Evolutionary conservation across 2,888 invertebrate species (phyloP), one percentile per base, ranked within the genome.

Genomic region (Eupithecia dodoneata): DNA sequence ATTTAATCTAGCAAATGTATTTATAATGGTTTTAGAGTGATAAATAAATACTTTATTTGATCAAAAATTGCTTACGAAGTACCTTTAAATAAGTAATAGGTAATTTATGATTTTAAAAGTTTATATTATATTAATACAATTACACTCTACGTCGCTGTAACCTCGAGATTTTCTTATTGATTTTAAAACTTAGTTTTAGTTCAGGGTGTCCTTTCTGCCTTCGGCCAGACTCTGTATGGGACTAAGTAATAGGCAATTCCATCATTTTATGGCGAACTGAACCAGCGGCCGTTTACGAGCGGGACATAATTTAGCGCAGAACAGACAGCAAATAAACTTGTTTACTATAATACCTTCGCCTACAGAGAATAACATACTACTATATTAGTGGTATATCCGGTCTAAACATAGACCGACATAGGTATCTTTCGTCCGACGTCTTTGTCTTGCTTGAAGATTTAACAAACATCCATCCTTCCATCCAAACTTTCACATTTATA

Each of bases 271-370:
- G 78, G 66, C 80, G 74, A 75, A 69, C 71, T 77, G 80, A 79
- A 81, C 81, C 79, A 79, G 78, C 78, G 75, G 70, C 72, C 76
- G 59, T 81, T 83, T 83, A 83, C 79, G 82, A 74, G 75, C 74
- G 67, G 77, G 76, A 78, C 80, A 80, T 81, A 81, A 81, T 82
- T 81, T 80, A 81, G 76, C 75, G 79, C 76, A 79, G 79, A 80
- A 81, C 81, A 78, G 80, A 76, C 78, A 76, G 73, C 73, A 76
- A 82, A 80, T 80, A 79, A 81, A 78, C 73, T 49, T 65, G 59
- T 42, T 42, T 66, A n/a, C 55, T 42, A 15, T 15, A 63, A 12
- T 9, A 30, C 10, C 63, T 9, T 59, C 18, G 9, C 9, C 59
- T 18, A 59, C 59, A 59, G 59, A n/a, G 7, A 55, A 52, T 55